Percentiles rank a stretch among this genome's conserved stretches.
These are phyloP conservation scores for Dryocosmus kuriphilus DNA, from an alignment of 2,888 invertebrate species.

Conservation along the genomic window DNA sequence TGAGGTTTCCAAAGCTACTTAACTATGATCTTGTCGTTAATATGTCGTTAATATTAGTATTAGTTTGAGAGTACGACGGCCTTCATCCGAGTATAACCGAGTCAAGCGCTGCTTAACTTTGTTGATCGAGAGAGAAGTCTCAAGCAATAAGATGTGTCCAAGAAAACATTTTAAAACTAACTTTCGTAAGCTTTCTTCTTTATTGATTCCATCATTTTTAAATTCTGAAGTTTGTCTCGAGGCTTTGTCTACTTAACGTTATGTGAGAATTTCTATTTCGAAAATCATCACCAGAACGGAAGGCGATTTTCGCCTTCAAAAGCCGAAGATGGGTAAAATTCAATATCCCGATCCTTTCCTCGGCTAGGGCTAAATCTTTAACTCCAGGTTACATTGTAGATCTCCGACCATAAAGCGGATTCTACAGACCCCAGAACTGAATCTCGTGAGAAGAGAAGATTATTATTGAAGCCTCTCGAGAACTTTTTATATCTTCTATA, in stretches of 20 bases:
- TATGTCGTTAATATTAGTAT: too few species aligned
- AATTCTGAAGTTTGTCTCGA: background rate
- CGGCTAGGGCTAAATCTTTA: constrained; percentile 32
- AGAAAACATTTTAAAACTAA: too few species aligned
- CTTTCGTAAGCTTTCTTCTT: background rate
- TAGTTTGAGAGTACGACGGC: too few species aligned
- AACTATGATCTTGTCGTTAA: too few species aligned
- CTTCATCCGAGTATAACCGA: too few species aligned
- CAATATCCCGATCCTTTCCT: constrained; percentile 33
- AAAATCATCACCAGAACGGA: constrained; percentile 9
- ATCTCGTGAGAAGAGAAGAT: constrained; percentile 10
- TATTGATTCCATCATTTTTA: background rate
- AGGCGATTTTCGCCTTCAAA: constrained; percentile 9
- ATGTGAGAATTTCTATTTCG: background rate
- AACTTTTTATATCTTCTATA: constrained; percentile 1
- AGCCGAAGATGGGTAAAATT: constrained; percentile 26
- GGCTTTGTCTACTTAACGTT: background rate
- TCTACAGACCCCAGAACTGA: constrained; percentile 27
- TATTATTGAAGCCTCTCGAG: constrained; percentile 31
- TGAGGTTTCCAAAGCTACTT: too few species aligned
- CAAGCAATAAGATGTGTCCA: too few species aligned
- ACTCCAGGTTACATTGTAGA: constrained; percentile 33
- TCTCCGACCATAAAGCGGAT: constrained; percentile 28
- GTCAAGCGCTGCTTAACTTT: too few species aligned
- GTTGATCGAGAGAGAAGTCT: too few species aligned